Percentiles rank a stretch among this genome's conserved stretches.
phyloP scores from a whole-genome alignment of 2,888 invertebrate species.

The Tethea ocularis region DNA sequence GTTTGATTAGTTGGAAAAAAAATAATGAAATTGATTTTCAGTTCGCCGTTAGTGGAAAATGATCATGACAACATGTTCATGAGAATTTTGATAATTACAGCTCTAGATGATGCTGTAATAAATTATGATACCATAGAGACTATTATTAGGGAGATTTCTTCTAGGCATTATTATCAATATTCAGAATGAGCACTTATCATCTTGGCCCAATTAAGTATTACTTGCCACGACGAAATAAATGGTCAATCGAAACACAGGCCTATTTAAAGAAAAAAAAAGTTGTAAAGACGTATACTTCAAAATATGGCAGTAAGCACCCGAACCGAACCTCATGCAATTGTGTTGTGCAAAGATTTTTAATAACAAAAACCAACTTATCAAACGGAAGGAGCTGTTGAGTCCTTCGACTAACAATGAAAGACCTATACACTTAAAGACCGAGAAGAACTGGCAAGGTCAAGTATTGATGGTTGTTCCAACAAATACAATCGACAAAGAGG shows the following conservation, averaged over 20 bases:
- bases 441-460: slow-evolving; percentile 32
- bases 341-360: slow-evolving; percentile 47
- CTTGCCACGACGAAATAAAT: neutral
- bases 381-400: slow-evolving; percentile 55
- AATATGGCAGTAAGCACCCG: slow-evolving; percentile 30
- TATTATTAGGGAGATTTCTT: no score
- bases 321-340: slow-evolving; percentile 34
- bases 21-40: neutral
- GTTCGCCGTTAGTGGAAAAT: neutral
- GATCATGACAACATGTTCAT: neutral
- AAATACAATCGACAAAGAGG: slow-evolving; percentile 61
- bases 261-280: neutral
- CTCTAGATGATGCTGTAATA: no score
- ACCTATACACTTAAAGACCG: slow-evolving; percentile 33
- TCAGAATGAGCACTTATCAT: no score
- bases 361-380: slow-evolving; percentile 67
- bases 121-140: neutral
- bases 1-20: neutral
- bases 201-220: no score
- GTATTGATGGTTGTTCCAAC: slow-evolving; percentile 44
- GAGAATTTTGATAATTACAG: neutral
- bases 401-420: slow-evolving; percentile 43
- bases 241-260: neutral
- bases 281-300: neutral
- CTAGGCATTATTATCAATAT: no score